Base-by-base conservation (phyloP, 2,888 invertebrate genomes). In the Keiferia lycopersicella region DNA sequence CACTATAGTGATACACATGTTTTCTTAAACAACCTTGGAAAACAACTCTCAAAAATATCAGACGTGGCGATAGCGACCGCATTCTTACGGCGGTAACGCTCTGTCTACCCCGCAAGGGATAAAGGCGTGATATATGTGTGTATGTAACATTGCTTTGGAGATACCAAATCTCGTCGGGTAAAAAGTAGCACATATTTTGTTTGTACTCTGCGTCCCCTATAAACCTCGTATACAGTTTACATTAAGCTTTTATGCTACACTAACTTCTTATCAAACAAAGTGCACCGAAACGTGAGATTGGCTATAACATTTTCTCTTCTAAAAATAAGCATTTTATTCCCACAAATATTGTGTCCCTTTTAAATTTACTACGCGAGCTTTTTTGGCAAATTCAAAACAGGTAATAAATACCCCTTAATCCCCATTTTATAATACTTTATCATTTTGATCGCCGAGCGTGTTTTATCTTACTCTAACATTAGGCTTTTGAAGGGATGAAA, bases 341-440 rank as follows among this genome's bases (percentile, higher is more conserved):
- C 51, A 22, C 51, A 53, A 53, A 53, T 22, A 53, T 53, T 53
- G 22, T 53, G 22, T 22, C 14, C 51, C 12, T 20, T 20, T 51
- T 20, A 48, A 51, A 51, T 51, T 51, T 22, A 51, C 51, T 22
- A 12, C 20, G 51, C 51, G 20, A 20, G 22, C 51, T 34, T 50
- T 57, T 58, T 39, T 58, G 14, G 58, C 38, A 61, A 61, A 61
- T 61, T 61, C 61, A 34, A 50, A 61, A 61, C 61, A 61, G 61
- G 61, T 61, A 45, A 61, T 39, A 26, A n/a, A 60, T 45, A 34
- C 26, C 7, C 34, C 22, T 8, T 34, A 48, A 61, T 50, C 50
- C 61, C 34, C 16, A 50, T 61, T 50, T 61, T 61, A 41, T 16
- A 61, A 61, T 34, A 16, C 61, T 61, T 61, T 34, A 61, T 61